Evolutionary conservation across 2,797 vertebrate genomes (phyloP), one percentile per base, ranked within the genome.

Genomic region (Gastrophryne carolinensis): DNA sequence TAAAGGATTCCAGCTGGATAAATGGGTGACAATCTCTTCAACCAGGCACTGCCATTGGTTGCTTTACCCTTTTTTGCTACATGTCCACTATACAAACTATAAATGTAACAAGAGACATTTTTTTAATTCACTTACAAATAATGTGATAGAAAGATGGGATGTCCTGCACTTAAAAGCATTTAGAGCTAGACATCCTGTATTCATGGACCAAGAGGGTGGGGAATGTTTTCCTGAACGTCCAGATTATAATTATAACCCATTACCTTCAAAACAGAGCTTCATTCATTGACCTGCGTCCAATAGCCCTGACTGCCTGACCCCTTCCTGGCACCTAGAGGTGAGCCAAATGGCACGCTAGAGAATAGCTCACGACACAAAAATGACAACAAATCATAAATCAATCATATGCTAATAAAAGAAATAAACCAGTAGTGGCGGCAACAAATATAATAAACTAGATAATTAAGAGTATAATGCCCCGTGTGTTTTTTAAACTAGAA

Each of bases 241-340:
- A 68, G 53, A 68, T 50, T 68, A 75, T 68, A 75, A 75, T 75
- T 75, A 75, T 68, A 75, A 68, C 63, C 64, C 27, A 26, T 68
- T 75, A 75, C 4, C 39, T 50, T 75, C 35, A 75, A 66, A 68
- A 75, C 56, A 75, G 41, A 68, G 57, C 53, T 35, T 60, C 49
- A 52, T 75, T 75, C 64, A 68, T 68, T 75, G 47, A 68, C 64
- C 73, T 60, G 44, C 13, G 34, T 30, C 34, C 30, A 54, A 75
- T 23, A 70, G 77, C 73, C 77, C 57, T 80, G 73, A 80, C 81
- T 81, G 75, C 79, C 53, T 74, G 80, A 79, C 75, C 75, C 52
- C 74, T 80, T 67, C 65, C 56, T 72, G 58, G 75, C 79, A 83
- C 80, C 69, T 75, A 81, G 68, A 5, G 4, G 75, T 62, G 39